phyloP scores from a whole-genome alignment of 2,113 vertebrate species.

The Dissostichus mawsoni region DNA sequence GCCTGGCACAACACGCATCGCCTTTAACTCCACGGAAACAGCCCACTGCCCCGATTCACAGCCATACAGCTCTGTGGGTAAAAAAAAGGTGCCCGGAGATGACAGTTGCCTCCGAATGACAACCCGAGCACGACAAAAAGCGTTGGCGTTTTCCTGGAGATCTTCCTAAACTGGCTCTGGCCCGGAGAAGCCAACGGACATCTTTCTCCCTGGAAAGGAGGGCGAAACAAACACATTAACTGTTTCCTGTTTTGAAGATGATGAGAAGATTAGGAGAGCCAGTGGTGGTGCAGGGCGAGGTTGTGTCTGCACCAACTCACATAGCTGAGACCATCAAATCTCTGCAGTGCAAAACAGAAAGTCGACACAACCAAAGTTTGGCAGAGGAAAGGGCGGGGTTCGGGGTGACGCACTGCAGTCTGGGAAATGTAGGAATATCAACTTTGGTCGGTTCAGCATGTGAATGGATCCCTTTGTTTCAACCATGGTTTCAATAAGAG shows the following conservation, averaged over 20 bases:
- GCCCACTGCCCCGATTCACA: background rate
- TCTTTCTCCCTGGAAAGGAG: conserved; percentile 16
- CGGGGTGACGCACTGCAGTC: conserved; percentile 16
- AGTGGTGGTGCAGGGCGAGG: conserved; percentile 24
- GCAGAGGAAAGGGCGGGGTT: conserved; percentile 59
- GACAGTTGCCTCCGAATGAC: background rate
- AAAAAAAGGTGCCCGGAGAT: background rate
- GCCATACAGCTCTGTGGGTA: conserved; percentile 8
- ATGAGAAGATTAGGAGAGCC: background rate
- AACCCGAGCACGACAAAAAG: background rate
- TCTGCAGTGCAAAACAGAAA: conserved; percentile 67
- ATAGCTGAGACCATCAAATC: conserved; percentile 56
- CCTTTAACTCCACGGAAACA: background rate
- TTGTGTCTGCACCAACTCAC: conserved; percentile 31
- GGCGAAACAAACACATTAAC: background rate
- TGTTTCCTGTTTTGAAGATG: background rate
- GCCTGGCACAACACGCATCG: conserved; percentile 61
- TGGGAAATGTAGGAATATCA: conserved; percentile 77
- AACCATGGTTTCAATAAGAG: no score
- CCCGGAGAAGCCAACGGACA: conserved; percentile 32
- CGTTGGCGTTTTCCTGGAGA: conserved; percentile 18
- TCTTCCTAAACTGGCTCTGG: conserved; percentile 44
- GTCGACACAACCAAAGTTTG: conserved; percentile 26
- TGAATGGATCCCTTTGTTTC: no score
- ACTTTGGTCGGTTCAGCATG: no score